These are phyloP conservation scores for Melipona beecheii DNA, from an alignment of 2,888 invertebrate species.

Conservation along the genomic window DNA sequence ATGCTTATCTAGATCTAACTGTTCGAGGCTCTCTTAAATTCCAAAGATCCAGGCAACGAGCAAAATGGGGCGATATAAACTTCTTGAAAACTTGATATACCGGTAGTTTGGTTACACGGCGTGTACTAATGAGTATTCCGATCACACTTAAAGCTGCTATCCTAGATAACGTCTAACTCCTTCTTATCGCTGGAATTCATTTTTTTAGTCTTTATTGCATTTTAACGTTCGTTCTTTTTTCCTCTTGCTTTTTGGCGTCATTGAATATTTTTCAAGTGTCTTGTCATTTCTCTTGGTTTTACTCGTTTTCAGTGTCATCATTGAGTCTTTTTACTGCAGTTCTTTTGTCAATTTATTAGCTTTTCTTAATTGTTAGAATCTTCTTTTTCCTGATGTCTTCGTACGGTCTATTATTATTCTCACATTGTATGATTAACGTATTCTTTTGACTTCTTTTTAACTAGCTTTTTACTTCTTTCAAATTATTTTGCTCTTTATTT, in stretches of 20 bases:
- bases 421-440: too few species aligned
- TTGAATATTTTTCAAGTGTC: background rate
- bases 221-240: background rate
- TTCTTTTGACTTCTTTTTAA: too few species aligned
- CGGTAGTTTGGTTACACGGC: constrained; percentile 1
- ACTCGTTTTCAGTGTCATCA: background rate
- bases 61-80: background rate
- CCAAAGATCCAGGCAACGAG: background rate
- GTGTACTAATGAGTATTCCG: background rate
- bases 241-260: background rate
- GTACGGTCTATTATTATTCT: too few species aligned
- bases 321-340: background rate
- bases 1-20: background rate
- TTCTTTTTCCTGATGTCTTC: background rate
- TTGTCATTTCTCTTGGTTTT: background rate
- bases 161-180: background rate
- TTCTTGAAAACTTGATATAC: constrained; percentile 19
- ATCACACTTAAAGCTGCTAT: background rate
- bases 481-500: too few species aligned
- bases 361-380: background rate
- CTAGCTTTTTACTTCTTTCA: too few species aligned
- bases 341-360: background rate
- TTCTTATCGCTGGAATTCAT: background rate
- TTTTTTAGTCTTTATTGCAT: background rate
- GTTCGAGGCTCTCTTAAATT: background rate